Conservation (phyloP, 2,113 vertebrate genomes). For the Sylvicapra grimmia region DNA sequence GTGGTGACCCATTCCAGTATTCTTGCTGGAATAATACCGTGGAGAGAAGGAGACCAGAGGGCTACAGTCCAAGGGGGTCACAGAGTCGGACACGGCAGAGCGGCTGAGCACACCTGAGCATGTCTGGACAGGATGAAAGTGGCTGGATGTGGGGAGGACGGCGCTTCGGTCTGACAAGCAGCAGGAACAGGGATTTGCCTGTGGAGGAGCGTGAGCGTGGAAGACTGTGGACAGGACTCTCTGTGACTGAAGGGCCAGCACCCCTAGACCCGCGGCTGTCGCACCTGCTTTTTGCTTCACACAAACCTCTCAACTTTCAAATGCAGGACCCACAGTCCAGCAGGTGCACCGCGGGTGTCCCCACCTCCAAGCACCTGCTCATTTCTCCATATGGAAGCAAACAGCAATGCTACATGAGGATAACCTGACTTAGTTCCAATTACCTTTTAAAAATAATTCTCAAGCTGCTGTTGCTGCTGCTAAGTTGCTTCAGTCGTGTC, state of each 20-base stretch:
- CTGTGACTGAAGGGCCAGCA: background rate
- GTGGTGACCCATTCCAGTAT: background rate
- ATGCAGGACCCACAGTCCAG: background rate
- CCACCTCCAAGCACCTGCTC: background rate
- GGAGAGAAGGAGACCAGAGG: background rate
- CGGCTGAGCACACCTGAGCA: background rate
- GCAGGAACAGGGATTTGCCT: background rate
- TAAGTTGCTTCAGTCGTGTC: background rate
- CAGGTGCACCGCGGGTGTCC: accelerated
- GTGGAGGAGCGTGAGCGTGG: accelerated
- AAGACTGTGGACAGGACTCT: background rate
- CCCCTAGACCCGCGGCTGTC: background rate
- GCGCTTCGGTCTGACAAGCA: background rate
- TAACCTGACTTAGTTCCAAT: background rate
- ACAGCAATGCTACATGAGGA: background rate
- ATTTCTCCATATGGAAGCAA: background rate
- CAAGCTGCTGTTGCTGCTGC: background rate
- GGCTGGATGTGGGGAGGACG: background rate
- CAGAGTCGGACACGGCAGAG: background rate
- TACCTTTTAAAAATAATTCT: background rate
- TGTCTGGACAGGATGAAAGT: background rate
- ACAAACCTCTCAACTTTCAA: background rate
- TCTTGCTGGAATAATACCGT: background rate
- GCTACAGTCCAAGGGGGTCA: background rate
- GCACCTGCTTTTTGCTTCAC: background rate